Base-by-base conservation (phyloP, 2,113 vertebrate species). In the Agapornis roseicollis region DNA sequence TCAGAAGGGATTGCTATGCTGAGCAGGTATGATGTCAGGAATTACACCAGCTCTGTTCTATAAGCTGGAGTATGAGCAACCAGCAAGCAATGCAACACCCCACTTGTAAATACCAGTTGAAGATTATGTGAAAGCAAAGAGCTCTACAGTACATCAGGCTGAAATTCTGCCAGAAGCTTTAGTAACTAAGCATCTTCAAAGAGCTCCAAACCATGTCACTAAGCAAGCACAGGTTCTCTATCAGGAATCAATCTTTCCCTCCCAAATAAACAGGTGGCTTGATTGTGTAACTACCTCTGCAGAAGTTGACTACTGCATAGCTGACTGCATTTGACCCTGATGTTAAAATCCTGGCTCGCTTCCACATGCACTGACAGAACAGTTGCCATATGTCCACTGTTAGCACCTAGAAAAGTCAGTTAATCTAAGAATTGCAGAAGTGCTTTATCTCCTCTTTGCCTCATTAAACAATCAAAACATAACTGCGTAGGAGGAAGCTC, bases 381-480 rank as follows among this genome's bases (percentile, higher is more conserved):
- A 92, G 72, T 77, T 93, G 88, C 94, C 88, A 95, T 88, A 96
- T 97, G 95, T 95, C 89, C 80, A 91, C 80, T 66, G 84, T 88
- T 94, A 91, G 80, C 89, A 90, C 93, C 93, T 90, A 86, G 95
- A 91, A 94, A 94, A 97, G 90, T 80, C 92, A 83, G 76, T 95
- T 95, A 49, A 89, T 52, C 88, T 76, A 95, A 95, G 93, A 94
- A 96, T 96, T 94, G 97, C 96, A 95, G 92, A 82, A 97, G 61
- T 91, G 90, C 94, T 94, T 96, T 96, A 93, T 95, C 89, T 96
- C 79, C 73, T 89, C 93, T 96, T 92, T 95, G 96, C 95, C 80
- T 94, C 97, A 95, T 94, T 97, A 94, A 91, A 68, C 94, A 97
- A 96, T 95, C 80, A 97, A 95, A 93, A 97, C 73, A 87, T 52